phyloP scores from a whole-genome alignment of 2,888 invertebrate genomes.

The Scaptomyza parva region DNA sequence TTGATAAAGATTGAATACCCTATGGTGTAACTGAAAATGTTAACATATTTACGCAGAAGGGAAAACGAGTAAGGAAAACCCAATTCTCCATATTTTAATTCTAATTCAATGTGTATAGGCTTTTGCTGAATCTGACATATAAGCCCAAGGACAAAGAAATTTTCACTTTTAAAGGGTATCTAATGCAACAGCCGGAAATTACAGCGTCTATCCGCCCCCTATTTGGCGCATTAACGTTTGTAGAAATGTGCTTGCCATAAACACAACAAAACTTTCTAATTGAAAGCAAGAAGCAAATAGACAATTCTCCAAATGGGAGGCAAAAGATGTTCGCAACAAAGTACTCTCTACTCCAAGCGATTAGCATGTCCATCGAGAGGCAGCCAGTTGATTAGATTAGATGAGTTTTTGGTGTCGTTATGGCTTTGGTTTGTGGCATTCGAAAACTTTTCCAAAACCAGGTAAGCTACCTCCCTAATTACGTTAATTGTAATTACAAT shows the following conservation, averaged over 20 bases:
- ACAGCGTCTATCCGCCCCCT: conserved; percentile 37
- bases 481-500: conserved; percentile 65
- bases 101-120: neutral
- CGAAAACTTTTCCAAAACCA: conserved; percentile 30
- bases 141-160: neutral
- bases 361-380: conserved; percentile 20
- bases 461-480: conserved; percentile 62
- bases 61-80: neutral
- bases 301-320: conserved; percentile 18
- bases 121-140: neutral
- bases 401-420: conserved; percentile 34
- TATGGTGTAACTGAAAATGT: neutral
- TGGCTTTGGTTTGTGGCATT: conserved; percentile 19
- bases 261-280: conserved; percentile 61
- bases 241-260: conserved; percentile 42
- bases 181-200: neutral
- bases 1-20: neutral
- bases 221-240: conserved; percentile 59
- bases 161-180: neutral
- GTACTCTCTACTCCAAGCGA: conserved; percentile 9
- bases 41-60: neutral
- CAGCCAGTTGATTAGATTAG: conserved; percentile 58
- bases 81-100: neutral
- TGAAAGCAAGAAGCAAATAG: conserved; percentile 53
- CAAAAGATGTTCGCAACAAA: neutral